Conservation (phyloP, 2,888 invertebrate species). For the Plebejus argus region DNA sequence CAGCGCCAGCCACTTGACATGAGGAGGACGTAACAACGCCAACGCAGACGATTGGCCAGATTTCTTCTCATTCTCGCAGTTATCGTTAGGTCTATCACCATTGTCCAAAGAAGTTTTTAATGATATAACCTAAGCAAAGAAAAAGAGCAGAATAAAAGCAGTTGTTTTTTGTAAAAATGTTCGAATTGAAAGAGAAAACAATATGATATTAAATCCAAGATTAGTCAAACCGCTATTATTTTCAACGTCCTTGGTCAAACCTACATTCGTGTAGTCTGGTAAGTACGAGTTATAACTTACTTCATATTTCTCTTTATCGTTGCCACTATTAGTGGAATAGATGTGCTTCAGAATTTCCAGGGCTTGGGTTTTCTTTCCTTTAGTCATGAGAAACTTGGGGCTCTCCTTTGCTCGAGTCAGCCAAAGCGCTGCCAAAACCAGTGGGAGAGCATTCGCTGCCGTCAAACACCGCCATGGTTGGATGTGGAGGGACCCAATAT, state of each 20-base stretch:
- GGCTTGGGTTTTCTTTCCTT: constrained; percentile 81
- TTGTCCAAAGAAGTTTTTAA: constrained; percentile 49
- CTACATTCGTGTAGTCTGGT: no score
- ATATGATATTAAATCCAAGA: no score
- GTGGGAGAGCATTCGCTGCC: constrained; percentile 82
- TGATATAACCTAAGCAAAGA: constrained; percentile 55
- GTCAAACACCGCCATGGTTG: constrained; percentile 89
- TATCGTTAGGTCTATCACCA: constrained; percentile 39
- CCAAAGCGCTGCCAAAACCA: constrained; percentile 67
- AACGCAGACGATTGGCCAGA: constrained; percentile 44
- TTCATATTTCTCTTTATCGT: constrained; percentile 53
- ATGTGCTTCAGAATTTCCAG: constrained; percentile 64
- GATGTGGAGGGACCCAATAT: constrained; percentile 62
- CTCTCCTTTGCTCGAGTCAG: constrained; percentile 83
- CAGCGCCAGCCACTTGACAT: constrained; percentile 65
- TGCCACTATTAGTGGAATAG: constrained; percentile 58
- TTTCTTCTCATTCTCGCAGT: constrained; percentile 42
- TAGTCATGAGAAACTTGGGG: constrained; percentile 87
- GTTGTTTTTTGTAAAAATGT: no score
- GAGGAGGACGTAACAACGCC: constrained; percentile 60
- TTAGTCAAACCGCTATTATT: no score
- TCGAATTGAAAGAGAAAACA: no score
- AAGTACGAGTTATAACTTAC: constrained; percentile 49
- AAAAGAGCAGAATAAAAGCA: not conserved
- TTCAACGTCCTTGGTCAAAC: no score